Conservation (phyloP, 2,888 invertebrate genomes). For the Entomobrya multifasciata region DNA sequence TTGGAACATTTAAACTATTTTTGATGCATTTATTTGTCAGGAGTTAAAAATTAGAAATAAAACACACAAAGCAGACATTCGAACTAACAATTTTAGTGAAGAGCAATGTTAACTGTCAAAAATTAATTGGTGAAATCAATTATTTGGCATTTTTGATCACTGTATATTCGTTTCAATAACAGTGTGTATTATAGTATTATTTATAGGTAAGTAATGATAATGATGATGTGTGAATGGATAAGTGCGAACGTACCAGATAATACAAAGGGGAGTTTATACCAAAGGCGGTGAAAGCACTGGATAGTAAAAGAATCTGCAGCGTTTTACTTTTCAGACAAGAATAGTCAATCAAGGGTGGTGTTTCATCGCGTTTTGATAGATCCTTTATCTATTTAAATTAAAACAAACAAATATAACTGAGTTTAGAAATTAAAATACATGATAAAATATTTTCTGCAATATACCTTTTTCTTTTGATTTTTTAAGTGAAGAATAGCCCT, state of each 20-base stretch:
- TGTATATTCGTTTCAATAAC: too few relatives aligned
- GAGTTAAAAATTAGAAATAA: too few relatives aligned
- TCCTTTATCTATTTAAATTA: constrained; percentile 83
- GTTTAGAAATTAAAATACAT: not conserved
- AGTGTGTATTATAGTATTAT: too few relatives aligned
- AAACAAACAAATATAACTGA: not conserved
- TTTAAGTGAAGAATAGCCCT: constrained; percentile 93
- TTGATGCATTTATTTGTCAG: too few relatives aligned
- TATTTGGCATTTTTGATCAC: too few relatives aligned
- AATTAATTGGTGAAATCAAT: too few relatives aligned
- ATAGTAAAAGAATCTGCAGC: constrained; percentile 90
- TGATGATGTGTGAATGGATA: too few relatives aligned
- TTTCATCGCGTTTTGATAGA: constrained; percentile 88
- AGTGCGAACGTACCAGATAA: constrained; percentile 86
- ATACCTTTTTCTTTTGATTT: constrained; percentile 91
- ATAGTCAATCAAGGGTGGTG: constrained; percentile 93
- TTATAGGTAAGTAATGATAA: too few relatives aligned
- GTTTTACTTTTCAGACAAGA: constrained; percentile 92
- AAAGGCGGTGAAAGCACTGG: constrained; percentile 90
- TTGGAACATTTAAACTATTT: too few relatives aligned
- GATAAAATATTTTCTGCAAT: not conserved
- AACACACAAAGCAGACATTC: too few relatives aligned
- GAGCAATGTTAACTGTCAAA: too few relatives aligned
- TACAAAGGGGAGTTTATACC: constrained; percentile 93
- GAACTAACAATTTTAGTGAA: too few relatives aligned